Percentiles rank a stretch among this genome's conserved stretches.
Conservation (phyloP, 2,888 invertebrate species). For the Lottia gigantea region DNA sequence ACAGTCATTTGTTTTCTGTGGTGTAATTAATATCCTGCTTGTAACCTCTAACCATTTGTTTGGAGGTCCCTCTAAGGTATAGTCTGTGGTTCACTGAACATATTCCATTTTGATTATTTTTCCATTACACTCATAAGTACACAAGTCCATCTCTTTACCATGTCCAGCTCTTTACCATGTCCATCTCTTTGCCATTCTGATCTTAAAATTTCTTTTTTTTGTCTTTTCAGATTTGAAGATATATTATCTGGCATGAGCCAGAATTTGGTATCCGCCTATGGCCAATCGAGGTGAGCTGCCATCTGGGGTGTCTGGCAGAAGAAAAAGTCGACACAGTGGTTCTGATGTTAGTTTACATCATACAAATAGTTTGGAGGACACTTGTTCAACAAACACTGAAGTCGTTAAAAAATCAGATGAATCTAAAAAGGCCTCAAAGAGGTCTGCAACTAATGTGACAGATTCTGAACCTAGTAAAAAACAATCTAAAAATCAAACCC, state of each 20-base stretch:
- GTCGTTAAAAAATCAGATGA: slow-evolving; percentile 3
- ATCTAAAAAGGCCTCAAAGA: slow-evolving; percentile 10
- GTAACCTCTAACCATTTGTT: too few species aligned
- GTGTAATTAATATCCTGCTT: too few species aligned
- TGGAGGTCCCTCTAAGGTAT: too few species aligned
- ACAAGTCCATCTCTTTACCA: too few species aligned
- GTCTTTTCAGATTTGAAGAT: slow-evolving; percentile 15
- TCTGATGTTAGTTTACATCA: slow-evolving; percentile 28
- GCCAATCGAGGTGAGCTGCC: slow-evolving; percentile 67
- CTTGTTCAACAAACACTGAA: slow-evolving; percentile 17
- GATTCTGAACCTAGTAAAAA: slow-evolving; percentile 6
- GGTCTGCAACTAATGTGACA: neutral
- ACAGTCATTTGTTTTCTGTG: too few species aligned
- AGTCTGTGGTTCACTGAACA: too few species aligned
- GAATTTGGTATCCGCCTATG: slow-evolving; percentile 76
- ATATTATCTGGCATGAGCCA: slow-evolving; percentile 72
- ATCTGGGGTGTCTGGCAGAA: slow-evolving; percentile 64
- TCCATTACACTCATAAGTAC: too few species aligned
- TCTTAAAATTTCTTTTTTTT: slow-evolving; percentile 15
- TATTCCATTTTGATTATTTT: too few species aligned
- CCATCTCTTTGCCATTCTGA: too few species aligned
- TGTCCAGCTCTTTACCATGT: too few species aligned
- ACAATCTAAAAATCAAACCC: neutral
- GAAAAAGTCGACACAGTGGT: slow-evolving; percentile 67
- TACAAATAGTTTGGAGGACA: slow-evolving; percentile 17